These are phyloP conservation scores for Hypsopygia costalis DNA, from an alignment of 2,888 invertebrate genomes.

Conservation along the genomic window DNA sequence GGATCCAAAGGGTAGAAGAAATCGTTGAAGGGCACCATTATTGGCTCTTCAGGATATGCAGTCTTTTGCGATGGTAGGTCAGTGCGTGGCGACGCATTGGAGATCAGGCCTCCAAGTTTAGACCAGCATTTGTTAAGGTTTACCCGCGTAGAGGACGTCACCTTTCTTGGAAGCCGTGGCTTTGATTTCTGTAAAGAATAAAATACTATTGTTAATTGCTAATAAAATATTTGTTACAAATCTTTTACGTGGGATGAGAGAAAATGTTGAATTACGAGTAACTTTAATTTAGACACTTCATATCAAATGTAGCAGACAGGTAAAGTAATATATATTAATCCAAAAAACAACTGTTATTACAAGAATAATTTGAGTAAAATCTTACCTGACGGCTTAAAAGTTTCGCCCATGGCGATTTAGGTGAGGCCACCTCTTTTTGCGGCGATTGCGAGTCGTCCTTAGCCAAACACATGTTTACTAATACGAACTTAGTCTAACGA, in stretches of 20 bases:
- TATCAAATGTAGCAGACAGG: neutral
- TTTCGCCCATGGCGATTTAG: constrained; percentile 80
- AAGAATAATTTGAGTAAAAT: constrained; percentile 15
- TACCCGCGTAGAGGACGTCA: constrained; percentile 79
- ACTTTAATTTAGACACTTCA: too few species aligned
- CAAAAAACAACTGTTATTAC: too few species aligned
- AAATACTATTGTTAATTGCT: constrained; percentile 26
- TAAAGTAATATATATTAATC: too few species aligned
- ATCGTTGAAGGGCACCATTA: constrained; percentile 61
- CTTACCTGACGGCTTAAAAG: constrained; percentile 79
- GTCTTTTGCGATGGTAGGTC: constrained; percentile 74
- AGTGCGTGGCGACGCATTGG: constrained; percentile 62
- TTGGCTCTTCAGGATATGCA: constrained; percentile 65
- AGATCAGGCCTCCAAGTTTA: constrained; percentile 80
- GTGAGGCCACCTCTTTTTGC: constrained; percentile 62
- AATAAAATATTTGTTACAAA: neutral
- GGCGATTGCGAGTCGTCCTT: constrained; percentile 69
- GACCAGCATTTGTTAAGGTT: constrained; percentile 84
- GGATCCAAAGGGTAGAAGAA: constrained; percentile 64
- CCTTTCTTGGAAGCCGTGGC: constrained; percentile 78
- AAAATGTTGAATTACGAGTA: neutral
- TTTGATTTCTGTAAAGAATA: constrained; percentile 75
- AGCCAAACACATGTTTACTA: constrained; percentile 76
- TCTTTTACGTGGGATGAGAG: neutral
- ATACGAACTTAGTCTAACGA: constrained; percentile 46